These are phyloP conservation scores for Cyaniris semiargus DNA, from an alignment of 2,888 invertebrate species.

Conservation along the genomic window DNA sequence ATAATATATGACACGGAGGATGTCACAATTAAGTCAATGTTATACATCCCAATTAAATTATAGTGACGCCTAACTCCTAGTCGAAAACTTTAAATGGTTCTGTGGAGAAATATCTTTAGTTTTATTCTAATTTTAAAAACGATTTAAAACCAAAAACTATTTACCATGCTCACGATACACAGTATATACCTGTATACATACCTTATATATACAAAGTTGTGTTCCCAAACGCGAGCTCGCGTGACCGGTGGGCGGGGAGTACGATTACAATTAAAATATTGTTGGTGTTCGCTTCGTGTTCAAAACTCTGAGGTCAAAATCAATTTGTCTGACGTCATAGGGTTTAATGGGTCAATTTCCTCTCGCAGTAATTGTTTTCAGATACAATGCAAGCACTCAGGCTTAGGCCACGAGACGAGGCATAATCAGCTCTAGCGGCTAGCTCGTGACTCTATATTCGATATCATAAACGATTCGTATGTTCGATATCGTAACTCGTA, in stretches of 20 bases:
- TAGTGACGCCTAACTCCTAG: too few species aligned
- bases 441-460: too few species aligned
- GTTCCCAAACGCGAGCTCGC: slow-evolving; percentile 73
- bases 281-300: slow-evolving; percentile 45
- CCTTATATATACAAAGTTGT: slow-evolving; percentile 40
- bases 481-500: too few species aligned
- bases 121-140: not conserved
- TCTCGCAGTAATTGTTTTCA: not conserved
- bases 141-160: not conserved
- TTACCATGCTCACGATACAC: slow-evolving; percentile 47
- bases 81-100: too few species aligned
- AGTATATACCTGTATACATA: slow-evolving; percentile 34
- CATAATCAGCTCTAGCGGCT: not conserved
- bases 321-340: slow-evolving; percentile 25
- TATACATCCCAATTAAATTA: too few species aligned
- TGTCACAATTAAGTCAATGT: too few species aligned
- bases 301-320: slow-evolving; percentile 25
- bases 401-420: not conserved
- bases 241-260: slow-evolving; percentile 72
- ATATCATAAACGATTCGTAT: too few species aligned
- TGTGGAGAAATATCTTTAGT: too few species aligned
- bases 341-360: not conserved
- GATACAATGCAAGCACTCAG: not conserved
- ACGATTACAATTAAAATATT: slow-evolving; percentile 75
- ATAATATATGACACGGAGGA: too few species aligned